Evolutionary conservation across 2,797 vertebrate species (phyloP), one percentile per base, ranked within the genome.

Genomic region (Pseudochromis fuscus): DNA sequence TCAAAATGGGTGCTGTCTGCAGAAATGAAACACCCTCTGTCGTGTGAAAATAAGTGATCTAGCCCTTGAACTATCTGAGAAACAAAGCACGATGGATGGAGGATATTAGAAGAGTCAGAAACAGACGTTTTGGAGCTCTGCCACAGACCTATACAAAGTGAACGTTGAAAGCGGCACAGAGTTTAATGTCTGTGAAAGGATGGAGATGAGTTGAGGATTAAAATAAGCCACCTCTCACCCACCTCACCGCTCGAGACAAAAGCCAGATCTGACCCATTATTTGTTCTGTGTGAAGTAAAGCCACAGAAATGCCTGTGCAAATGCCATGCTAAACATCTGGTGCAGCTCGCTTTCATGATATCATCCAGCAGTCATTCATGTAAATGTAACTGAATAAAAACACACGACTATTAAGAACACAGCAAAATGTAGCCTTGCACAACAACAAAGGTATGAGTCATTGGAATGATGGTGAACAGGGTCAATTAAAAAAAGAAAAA

Each of bases 311-410:
- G 72, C 69, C 55, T 58, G 79, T 69, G 63, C 73, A 40, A 16
- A 80, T 79, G 80, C 82, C 80, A 85, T 63, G 58, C 51, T 66
- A 71, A 82, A 80, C 84, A 87, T 84, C 82, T 88, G 86, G 72
- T 40, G 30, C 49, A 48, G 45, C 38, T 52, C 0, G 13, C 42
- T 37, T 31, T 67, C 7, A 76, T 84, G 84, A 84, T 77, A 61
- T 88, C 86, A 88, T 72, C 64, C 23, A 48, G 49, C 27, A 77
- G 67, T 50, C 72, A 79, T 81, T 50, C 79, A 40, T 51, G 13
- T 19, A 63, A 40, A 30, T 65, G 56, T 51, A 72, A 69, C 57
- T 80, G 30, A 52, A 44, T 55, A 63, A 68, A 75, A 42, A 75
- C 61, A 61, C 18, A 25, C 28, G n/a, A 24, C 40, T 44, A 23